These are phyloP conservation scores for Lycodopsis pacificus DNA, from an alignment of 2,797 vertebrate species.

Conservation along the genomic window DNA sequence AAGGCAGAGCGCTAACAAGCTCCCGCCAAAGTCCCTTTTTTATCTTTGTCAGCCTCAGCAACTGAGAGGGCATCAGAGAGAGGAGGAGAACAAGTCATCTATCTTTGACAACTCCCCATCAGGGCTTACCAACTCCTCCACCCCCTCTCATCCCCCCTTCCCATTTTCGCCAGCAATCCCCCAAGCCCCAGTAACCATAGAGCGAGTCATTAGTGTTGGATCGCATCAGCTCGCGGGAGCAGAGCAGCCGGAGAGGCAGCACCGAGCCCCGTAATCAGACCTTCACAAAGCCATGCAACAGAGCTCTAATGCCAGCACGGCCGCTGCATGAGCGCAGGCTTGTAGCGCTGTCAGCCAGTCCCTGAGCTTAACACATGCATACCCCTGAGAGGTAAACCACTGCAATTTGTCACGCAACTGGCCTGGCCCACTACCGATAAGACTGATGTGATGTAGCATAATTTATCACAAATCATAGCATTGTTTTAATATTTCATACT, in stretches of 20 bases:
- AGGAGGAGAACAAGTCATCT: conserved; percentile 47
- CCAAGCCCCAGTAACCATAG: conserved; percentile 75
- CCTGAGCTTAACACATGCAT: background rate
- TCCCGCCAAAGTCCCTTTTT: background rate
- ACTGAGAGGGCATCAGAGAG: background rate
- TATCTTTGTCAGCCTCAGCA: conserved; percentile 3
- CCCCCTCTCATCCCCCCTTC: conserved; percentile 10
- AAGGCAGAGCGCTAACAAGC: conserved; percentile 12
- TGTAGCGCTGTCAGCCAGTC: background rate
- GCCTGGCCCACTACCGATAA: background rate
- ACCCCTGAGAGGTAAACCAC: background rate
- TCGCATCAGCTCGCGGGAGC: conserved; percentile 51
- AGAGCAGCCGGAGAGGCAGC: conserved; percentile 27
- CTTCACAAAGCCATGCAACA: conserved; percentile 41
- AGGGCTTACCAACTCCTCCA: conserved; percentile 33
- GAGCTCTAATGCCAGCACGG: conserved; percentile 22
- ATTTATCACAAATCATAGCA: background rate
- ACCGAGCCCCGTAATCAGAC: conserved; percentile 48
- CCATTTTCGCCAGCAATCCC: conserved; percentile 47
- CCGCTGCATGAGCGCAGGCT: background rate
- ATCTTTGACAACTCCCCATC: conserved; percentile 62
- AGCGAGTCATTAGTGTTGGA: conserved; percentile 66
- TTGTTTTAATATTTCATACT: background rate
- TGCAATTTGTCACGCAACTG: background rate
- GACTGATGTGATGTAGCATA: background rate